Percentiles rank a stretch among this genome's conserved stretches.
Conservation (phyloP, 2,888 invertebrate species). For the Drosophila basisetae region DNA sequence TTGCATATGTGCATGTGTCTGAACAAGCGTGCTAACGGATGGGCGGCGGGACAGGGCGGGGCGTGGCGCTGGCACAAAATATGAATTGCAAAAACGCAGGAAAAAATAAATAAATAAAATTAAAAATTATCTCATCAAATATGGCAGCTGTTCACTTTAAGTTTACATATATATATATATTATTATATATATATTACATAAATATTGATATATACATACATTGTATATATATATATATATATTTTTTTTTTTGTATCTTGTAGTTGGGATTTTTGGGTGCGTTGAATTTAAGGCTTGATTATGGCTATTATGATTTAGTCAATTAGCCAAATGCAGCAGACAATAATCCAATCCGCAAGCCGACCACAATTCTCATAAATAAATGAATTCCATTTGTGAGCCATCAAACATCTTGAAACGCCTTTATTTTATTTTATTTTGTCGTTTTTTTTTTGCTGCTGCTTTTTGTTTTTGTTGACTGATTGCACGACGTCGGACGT, state of each 20-base stretch:
- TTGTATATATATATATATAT: not conserved
- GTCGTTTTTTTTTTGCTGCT: constrained; percentile 8
- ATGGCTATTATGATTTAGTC: constrained; percentile 38
- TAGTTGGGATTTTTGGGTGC: constrained; percentile 24
- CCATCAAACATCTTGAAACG: constrained; percentile 45
- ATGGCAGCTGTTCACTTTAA: constrained; percentile 56
- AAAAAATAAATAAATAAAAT: constrained; percentile 68
- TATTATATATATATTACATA: not conserved
- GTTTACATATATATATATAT: constrained; percentile 10
- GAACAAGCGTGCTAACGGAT: not conserved
- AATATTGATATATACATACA: not conserved
- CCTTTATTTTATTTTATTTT: constrained; percentile 20
- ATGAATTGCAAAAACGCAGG: constrained; percentile 73
- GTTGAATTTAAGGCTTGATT: constrained; percentile 39
- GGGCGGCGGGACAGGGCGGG: not conserved
- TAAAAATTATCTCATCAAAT: constrained; percentile 75
- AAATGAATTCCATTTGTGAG: constrained; percentile 46
- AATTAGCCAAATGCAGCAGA: constrained; percentile 48
- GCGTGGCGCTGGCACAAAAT: constrained; percentile 33
- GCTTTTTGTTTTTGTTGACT: constrained; percentile 44
- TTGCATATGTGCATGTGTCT: constrained; percentile 6
- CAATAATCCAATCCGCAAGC: constrained; percentile 13
- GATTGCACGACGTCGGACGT: constrained; percentile 45
- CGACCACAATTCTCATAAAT: constrained; percentile 38
- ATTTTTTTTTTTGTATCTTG: not conserved